A percentile compares a stretch with the other conserved stretches of the same genome.
Conservation (phyloP, 2,888 invertebrate genomes). For the Polylopha cassiicola region DNA sequence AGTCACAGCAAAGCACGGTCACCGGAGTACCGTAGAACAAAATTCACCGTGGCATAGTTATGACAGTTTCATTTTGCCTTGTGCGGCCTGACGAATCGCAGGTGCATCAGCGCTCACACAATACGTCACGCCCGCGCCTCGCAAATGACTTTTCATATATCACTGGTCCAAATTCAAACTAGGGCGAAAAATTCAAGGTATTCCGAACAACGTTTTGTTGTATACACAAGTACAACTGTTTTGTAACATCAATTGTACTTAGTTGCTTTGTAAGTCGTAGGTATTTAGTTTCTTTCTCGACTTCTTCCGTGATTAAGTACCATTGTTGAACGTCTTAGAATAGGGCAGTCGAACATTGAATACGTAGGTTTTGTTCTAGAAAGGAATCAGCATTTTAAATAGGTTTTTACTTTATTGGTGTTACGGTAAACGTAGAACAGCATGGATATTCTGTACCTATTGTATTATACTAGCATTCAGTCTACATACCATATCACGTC, state of each 20-base stretch:
- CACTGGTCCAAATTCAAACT: slow-evolving; percentile 29
- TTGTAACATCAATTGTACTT: slow-evolving; percentile 22
- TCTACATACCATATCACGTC: too few species aligned
- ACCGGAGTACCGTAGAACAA: slow-evolving; percentile 1
- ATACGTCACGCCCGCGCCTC: slow-evolving; percentile 26
- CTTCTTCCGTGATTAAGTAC: too few species aligned
- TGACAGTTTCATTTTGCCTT: slow-evolving; percentile 43
- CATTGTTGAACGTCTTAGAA: too few species aligned
- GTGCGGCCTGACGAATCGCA: slow-evolving; percentile 37
- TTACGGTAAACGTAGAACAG: too few species aligned
- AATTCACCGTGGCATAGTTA: slow-evolving; percentile 21
- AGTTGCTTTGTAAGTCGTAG: slow-evolving; percentile 4
- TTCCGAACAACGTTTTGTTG: slow-evolving; percentile 27
- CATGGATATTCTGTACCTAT: too few species aligned
- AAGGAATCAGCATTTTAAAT: too few species aligned
- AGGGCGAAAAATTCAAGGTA: slow-evolving; percentile 28
- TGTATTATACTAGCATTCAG: too few species aligned
- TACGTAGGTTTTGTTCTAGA: too few species aligned
- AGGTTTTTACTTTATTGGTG: too few species aligned
- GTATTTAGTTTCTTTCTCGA: too few species aligned
- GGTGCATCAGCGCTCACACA: slow-evolving; percentile 38
- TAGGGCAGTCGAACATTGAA: too few species aligned
- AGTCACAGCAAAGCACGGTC: not conserved
- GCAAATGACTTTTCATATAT: slow-evolving; percentile 39
- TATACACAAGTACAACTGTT: slow-evolving; percentile 12